Base-by-base conservation (phyloP, 2,888 invertebrate genomes). In the Pandemis corylana region DNA sequence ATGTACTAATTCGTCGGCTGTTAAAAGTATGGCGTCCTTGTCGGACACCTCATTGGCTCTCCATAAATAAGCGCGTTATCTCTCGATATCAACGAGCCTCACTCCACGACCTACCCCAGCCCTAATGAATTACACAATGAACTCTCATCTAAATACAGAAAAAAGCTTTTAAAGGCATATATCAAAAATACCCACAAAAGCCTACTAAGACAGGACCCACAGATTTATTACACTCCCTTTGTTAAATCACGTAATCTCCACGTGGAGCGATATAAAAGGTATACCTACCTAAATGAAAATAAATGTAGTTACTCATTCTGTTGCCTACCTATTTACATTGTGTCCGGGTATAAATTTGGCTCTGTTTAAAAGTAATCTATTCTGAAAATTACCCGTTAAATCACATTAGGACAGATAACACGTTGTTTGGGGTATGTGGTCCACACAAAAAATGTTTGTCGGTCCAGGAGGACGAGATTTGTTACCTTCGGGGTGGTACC, bases 91-190 rank as follows among this genome's bases (percentile, higher is more conserved):
- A 91, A 90, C 85, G 89, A 87, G 85, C 88, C 87, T 86, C 83
- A 82, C 86, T 85, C 83, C 84, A 82, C 85, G 89, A 90, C 91
- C 91, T 90, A 90, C 89, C 91, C 90, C 89, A 88, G 83, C 92
- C 89, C 89, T 94, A 94, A 94, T 94, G 94, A 94, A 94, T 94
- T 93, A 94, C 92, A 94, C 94, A 94, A 94, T 93, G 93, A 94
- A 93, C 89, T 92, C 94, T 94, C 94, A 94, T 94, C 94, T 94
- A 93, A 94, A 94, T 94, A 94, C 94, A 94, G 93, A 94, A 94
- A 94, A 94, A 94, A 94, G 94, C 94, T 94, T 94, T 94, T 94
- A 94, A 93, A 94, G 92, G 94, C 94, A 94, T 94, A 94, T 93
- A 94, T 94, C 94, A 94, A 94, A 94, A 94, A 93, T 94, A 87